phyloP scores from a whole-genome alignment of 1,140 invertebrate species.

The Drosophila triauraria region DNA sequence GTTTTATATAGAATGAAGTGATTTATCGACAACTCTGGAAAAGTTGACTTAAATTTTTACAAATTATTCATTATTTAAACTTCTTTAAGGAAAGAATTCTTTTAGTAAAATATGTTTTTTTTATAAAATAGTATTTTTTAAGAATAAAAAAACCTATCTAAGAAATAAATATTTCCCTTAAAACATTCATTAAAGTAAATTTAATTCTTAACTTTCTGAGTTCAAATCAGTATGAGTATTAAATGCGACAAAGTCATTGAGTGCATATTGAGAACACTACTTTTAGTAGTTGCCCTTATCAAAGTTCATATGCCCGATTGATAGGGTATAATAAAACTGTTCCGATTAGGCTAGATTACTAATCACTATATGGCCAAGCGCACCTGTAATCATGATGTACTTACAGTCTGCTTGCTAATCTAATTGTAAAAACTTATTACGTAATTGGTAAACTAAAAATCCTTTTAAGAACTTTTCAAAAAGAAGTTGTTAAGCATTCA shows the following conservation, averaged over 20 bases:
- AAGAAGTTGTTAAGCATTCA: not conserved
- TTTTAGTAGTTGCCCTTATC: conserved; percentile 1
- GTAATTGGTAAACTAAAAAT: not conserved
- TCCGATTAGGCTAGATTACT: conserved; percentile 15
- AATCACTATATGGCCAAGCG: conserved; percentile 3
- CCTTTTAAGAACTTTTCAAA: not conserved
- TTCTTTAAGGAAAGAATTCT: too few relatives aligned
- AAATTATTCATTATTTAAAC: too few relatives aligned
- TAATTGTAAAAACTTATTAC: not conserved
- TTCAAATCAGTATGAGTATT: too few relatives aligned
- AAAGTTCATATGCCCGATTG: conserved; percentile 12
- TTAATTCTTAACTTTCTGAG: not conserved
- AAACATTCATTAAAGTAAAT: not conserved
- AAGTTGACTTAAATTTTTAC: too few relatives aligned
- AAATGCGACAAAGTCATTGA: not conserved
- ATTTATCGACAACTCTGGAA: too few relatives aligned
- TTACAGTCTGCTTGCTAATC: conserved; percentile 1
- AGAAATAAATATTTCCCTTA: not conserved
- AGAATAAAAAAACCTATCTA: too few relatives aligned
- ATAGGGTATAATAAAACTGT: conserved; percentile 30
- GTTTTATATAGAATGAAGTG: too few relatives aligned
- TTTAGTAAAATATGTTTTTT: too few relatives aligned
- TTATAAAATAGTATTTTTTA: too few relatives aligned
- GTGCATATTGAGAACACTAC: not conserved
- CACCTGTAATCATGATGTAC: conserved; percentile 27